Conservation (phyloP, 2,888 invertebrate genomes). For the Hydriomena furcata region DNA sequence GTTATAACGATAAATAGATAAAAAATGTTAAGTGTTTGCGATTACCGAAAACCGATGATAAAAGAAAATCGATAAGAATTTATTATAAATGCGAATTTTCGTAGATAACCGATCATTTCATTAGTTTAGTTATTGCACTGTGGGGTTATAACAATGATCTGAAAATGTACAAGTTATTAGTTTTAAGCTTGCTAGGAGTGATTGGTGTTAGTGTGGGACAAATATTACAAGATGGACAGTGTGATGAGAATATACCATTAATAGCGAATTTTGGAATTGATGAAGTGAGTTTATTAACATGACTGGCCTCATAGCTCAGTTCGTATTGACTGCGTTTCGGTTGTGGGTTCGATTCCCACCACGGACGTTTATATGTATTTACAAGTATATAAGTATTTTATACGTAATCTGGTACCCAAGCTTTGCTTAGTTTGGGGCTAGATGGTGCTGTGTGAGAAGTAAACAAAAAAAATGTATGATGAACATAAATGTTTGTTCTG, state of each 20-base stretch:
- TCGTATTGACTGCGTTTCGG: too few species aligned
- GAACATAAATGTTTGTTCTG: too few species aligned
- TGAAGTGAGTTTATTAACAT: conserved; percentile 49
- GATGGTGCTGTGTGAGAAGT: too few species aligned
- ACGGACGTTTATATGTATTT: too few species aligned
- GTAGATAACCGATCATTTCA: conserved; percentile 51
- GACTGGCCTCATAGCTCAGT: too few species aligned
- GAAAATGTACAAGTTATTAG: conserved; percentile 55
- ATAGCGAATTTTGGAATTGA: conserved; percentile 44
- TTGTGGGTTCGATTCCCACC: too few species aligned
- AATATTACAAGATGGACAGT: conserved; percentile 59
- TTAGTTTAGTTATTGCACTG: conserved; percentile 49
- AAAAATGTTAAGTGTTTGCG: conserved; percentile 17
- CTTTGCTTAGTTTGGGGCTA: too few species aligned
- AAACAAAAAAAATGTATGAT: too few species aligned
- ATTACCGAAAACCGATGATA: conserved; percentile 28
- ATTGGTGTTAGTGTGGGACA: conserved; percentile 55
- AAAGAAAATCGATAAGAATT: conserved; percentile 51
- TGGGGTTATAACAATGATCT: conserved; percentile 53
- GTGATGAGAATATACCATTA: conserved; percentile 46
- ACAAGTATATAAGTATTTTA: too few species aligned
- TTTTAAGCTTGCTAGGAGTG: conserved; percentile 52
- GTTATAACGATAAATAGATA: too few species aligned
- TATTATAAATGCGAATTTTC: conserved; percentile 55
- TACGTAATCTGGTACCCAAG: too few species aligned